A percentile compares a stretch with the other conserved stretches of the same genome.
Evolutionary conservation across 2,113 vertebrate species (phyloP).

Genomic region (Peromyscus californicus): DNA sequence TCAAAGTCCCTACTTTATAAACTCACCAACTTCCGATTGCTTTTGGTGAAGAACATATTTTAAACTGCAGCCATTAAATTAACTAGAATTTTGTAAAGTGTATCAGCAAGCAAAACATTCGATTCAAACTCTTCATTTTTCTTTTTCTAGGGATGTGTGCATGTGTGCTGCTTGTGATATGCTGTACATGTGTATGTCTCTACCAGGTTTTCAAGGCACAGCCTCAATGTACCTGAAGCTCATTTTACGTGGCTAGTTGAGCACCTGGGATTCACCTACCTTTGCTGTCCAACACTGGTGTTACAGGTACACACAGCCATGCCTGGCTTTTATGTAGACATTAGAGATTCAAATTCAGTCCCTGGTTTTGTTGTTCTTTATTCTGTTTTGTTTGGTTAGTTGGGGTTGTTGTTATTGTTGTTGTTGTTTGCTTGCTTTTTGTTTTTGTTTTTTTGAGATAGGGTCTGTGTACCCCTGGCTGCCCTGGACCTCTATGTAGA

Average conservation of each 20-base stretch:
- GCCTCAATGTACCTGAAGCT: background rate
- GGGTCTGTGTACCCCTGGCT: background rate
- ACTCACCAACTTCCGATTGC: background rate
- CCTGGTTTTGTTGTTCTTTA: background rate
- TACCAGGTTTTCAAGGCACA: background rate
- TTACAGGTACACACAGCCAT: background rate
- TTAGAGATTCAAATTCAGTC: background rate
- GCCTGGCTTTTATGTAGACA: background rate
- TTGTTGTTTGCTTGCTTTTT: background rate
- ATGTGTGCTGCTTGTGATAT: background rate
- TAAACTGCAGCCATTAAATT: background rate
- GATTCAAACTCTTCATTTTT: background rate
- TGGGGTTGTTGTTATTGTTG: background rate
- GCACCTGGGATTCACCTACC: background rate
- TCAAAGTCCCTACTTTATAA: background rate
- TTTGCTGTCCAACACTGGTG: background rate
- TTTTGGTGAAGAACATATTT: slow-evolving; percentile 29
- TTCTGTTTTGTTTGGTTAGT: background rate
- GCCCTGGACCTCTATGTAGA: background rate
- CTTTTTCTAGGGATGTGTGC: background rate
- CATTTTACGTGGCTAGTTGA: background rate
- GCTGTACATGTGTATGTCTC: background rate
- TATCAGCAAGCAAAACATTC: background rate
- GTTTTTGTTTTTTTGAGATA: background rate
- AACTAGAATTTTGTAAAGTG: slow-evolving; percentile 28